Conservation (phyloP, 2,888 invertebrate species). For the Ochropleura plecta region DNA sequence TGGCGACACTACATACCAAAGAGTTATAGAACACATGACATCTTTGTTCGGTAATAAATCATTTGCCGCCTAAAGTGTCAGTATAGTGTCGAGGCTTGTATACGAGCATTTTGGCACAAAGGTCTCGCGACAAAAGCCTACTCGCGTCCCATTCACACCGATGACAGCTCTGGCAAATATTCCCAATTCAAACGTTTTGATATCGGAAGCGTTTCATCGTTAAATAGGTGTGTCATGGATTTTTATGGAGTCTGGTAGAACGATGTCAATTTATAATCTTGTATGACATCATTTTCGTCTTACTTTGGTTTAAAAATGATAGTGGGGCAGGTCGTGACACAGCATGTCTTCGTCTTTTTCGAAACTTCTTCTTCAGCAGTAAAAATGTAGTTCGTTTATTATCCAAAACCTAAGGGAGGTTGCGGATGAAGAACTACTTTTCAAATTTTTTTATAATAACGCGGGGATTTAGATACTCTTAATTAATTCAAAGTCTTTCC, state of each 20-base stretch:
- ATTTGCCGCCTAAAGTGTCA: slow-evolving; percentile 61
- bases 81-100: slow-evolving; percentile 50
- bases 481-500: neutral
- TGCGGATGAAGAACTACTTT: too few relatives aligned
- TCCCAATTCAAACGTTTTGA: slow-evolving; percentile 63
- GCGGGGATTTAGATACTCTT: neutral
- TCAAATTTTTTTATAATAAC: neutral
- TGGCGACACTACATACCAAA: slow-evolving; percentile 37
- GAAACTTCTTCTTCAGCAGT: too few relatives aligned
- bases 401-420: neutral
- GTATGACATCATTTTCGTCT: neutral
- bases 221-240: slow-evolving; percentile 33
- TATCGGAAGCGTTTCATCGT: slow-evolving; percentile 58
- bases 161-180: slow-evolving; percentile 68
- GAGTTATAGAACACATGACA: slow-evolving; percentile 51
- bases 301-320: neutral
- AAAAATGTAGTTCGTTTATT: neutral
- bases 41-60: slow-evolving; percentile 65
- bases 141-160: slow-evolving; percentile 58
- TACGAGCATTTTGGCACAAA: slow-evolving; percentile 64
- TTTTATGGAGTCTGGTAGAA: slow-evolving; percentile 1
- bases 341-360: neutral
- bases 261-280: neutral
- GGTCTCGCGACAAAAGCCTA: slow-evolving; percentile 62
- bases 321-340: neutral